Conservation (phyloP, 1,140 invertebrate species). For the Danaus plexippus region DNA sequence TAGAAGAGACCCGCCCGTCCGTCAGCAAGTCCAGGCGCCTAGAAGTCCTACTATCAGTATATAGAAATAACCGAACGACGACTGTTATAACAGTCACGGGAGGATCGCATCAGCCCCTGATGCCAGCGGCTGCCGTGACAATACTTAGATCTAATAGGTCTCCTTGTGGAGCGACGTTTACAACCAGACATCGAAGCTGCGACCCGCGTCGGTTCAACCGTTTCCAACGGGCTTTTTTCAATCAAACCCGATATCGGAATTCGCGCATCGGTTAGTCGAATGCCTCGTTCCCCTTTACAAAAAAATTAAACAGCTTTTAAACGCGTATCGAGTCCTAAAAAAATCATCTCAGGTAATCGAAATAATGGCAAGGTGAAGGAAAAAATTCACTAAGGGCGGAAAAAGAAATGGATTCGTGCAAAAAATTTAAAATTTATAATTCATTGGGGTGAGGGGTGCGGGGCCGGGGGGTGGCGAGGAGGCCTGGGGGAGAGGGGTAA, state of each 20-base stretch:
- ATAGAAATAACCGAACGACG: no score
- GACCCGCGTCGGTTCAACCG: conserved; percentile 19
- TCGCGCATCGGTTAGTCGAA: conserved; percentile 63
- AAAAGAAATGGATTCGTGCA: conserved; percentile 67
- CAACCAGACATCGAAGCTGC: no score
- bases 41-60: no score
- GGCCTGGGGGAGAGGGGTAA: conserved; percentile 3
- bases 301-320: conserved; percentile 70
- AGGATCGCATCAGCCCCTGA: no score
- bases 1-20: no score
- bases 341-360: conserved; percentile 67
- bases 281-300: conserved; percentile 59
- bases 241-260: conserved; percentile 63
- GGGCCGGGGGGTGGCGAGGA: conserved; percentile 8
- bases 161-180: no score
- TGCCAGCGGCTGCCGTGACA: no score
- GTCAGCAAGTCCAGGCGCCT: no score
- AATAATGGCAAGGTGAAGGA: conserved; percentile 62
- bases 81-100: no score
- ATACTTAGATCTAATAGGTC: no score
- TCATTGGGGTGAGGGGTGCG: conserved; percentile 25
- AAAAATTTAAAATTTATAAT: conserved; percentile 66
- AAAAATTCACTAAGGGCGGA: conserved; percentile 69
- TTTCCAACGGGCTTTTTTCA: conserved; percentile 40
- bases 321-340: conserved; percentile 55